Conservation (phyloP, 2,888 invertebrate genomes). For the Oscheius sp. region DNA sequence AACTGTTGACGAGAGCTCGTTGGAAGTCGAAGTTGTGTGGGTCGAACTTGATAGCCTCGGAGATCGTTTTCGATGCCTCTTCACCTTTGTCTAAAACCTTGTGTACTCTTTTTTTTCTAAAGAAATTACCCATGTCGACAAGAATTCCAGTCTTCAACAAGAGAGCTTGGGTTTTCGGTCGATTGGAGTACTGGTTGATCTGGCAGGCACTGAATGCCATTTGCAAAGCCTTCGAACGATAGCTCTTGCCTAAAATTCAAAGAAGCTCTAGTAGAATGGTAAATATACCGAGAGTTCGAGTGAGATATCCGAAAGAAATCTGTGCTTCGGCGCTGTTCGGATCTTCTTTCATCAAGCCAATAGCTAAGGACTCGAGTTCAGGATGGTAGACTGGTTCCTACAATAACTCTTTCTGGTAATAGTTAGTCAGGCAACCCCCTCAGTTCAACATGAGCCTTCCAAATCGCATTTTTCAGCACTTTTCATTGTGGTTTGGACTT, state of each 20-base stretch:
- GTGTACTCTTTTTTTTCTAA: not conserved
- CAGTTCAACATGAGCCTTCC: not conserved
- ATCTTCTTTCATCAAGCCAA: not conserved
- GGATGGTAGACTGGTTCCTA: not conserved
- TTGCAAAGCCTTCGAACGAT: slow-evolving; percentile 13
- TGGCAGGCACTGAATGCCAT: slow-evolving; percentile 25
- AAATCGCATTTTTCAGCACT: not conserved
- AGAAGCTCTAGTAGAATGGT: not conserved
- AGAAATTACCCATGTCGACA: slow-evolving; percentile 5
- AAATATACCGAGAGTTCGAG: slow-evolving; percentile 13
- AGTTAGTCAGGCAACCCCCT: not conserved
- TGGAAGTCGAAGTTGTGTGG: slow-evolving; percentile 8
- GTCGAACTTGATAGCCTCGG: slow-evolving; percentile 3
- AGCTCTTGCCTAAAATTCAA: not conserved
- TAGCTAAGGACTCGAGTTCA: slow-evolving; percentile 1
- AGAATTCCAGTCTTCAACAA: slow-evolving; percentile 24
- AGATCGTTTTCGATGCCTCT: not conserved
- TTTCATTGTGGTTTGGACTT: not conserved
- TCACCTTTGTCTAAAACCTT: slow-evolving; percentile 14
- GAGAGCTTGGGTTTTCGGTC: slow-evolving; percentile 13
- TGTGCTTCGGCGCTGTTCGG: slow-evolving; percentile 13
- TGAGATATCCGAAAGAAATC: slow-evolving; percentile 21
- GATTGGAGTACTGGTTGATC: not conserved
- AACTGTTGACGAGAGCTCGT: not conserved
- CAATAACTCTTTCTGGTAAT: not conserved